Evolutionary conservation across 2,888 invertebrate genomes (phyloP).

Genomic region (Zaprionus obscuricornis): DNA sequence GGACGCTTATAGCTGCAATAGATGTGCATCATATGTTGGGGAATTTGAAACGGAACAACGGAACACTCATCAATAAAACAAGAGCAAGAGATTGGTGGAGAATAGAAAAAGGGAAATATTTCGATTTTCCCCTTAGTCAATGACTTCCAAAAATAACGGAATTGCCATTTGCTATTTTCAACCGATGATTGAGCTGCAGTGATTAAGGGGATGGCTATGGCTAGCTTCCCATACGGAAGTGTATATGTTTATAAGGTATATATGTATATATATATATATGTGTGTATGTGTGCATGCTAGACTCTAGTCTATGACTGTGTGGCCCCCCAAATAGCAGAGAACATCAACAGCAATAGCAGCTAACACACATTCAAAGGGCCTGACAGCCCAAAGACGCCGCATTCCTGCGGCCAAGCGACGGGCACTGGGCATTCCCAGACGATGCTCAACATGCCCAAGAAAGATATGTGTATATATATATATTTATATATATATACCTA

Average conservation of each 20-base stretch:
- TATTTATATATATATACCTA: too few relatives aligned
- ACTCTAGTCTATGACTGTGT: slow-evolving; percentile 26
- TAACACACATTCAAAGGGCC: slow-evolving; percentile 24
- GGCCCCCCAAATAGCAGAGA: slow-evolving; percentile 7
- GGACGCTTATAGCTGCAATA: too few relatives aligned
- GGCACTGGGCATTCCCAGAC: slow-evolving; percentile 73
- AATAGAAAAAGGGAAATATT: not conserved
- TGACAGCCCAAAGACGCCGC: slow-evolving; percentile 33
- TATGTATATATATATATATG: not conserved
- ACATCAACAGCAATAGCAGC: not conserved
- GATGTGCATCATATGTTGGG: too few relatives aligned
- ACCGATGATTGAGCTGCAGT: slow-evolving; percentile 69
- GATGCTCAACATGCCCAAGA: slow-evolving; percentile 39
- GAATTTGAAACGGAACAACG: too few relatives aligned
- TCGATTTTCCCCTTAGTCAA: slow-evolving; percentile 7
- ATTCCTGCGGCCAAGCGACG: slow-evolving; percentile 56
- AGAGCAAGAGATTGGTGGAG: too few relatives aligned
- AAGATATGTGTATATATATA: too few relatives aligned
- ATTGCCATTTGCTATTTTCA: slow-evolving; percentile 71
- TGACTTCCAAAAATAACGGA: slow-evolving; percentile 68
- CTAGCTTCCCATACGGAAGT: slow-evolving; percentile 56
- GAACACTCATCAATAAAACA: too few relatives aligned
- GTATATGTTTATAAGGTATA: slow-evolving; percentile 45
- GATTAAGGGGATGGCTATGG: slow-evolving; percentile 49
- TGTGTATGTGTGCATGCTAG: slow-evolving; percentile 2